Conservation (phyloP, 2,113 vertebrate species). For the Verasper variegatus region DNA sequence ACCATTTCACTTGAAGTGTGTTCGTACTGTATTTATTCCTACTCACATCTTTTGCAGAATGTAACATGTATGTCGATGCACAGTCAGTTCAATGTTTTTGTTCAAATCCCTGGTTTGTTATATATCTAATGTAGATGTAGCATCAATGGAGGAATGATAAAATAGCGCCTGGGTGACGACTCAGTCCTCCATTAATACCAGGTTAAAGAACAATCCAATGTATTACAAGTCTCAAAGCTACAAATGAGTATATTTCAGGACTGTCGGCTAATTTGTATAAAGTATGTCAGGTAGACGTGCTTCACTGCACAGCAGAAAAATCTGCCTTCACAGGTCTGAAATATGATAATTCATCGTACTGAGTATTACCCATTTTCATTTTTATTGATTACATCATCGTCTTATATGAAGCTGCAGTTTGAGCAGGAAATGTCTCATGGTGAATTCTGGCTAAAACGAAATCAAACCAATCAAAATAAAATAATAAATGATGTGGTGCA, state of each 20-base stretch:
- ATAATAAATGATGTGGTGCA: too few relatives aligned
- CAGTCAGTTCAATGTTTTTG: background rate
- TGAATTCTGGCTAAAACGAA: too few relatives aligned
- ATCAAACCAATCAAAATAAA: too few relatives aligned
- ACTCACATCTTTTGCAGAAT: background rate
- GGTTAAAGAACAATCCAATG: too few relatives aligned
- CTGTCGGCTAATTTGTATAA: too few relatives aligned
- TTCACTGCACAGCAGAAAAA: too few relatives aligned
- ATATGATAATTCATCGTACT: background rate
- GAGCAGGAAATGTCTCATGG: too few relatives aligned
- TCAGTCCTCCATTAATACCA: too few relatives aligned
- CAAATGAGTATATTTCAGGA: too few relatives aligned
- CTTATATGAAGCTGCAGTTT: background rate
- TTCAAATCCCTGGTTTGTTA: slow-evolving; percentile 12
- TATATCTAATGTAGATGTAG: background rate
- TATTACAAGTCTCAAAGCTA: too few relatives aligned
- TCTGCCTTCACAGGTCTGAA: background rate
- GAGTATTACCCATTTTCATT: background rate
- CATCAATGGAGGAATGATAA: background rate
- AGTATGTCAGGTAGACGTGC: too few relatives aligned
- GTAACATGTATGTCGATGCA: background rate
- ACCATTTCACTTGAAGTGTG: background rate
- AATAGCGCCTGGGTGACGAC: too few relatives aligned
- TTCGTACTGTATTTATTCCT: slow-evolving; percentile 25
- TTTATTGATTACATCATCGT: background rate